Base-by-base conservation (phyloP, 2,888 invertebrate species). In the Scaptomyza parva region DNA sequence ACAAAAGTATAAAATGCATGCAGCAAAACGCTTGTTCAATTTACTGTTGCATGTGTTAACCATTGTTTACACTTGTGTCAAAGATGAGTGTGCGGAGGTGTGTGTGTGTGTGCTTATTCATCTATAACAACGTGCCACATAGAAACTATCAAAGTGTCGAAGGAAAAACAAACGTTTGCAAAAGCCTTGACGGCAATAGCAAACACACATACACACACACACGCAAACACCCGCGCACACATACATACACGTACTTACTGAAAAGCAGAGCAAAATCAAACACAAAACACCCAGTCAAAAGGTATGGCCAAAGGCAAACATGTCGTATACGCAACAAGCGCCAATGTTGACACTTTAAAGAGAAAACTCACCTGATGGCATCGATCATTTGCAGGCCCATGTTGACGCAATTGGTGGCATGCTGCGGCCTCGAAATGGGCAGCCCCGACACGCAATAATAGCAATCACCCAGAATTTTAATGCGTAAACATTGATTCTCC, bases 381-480 rank as follows among this genome's bases (percentile, higher is more conserved):
- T 98, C 97, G 76, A 98, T 98, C 98, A 98, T 98, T 91, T 97
- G 96, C 70, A 98, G 92, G 0, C 98, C 98, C 98, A 98, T 98
- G 85, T 97, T 96, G 88, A 98, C 98, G 89, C 98, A 98, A 92
- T 98, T 98, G 91, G 96, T 96, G 0, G 98, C 98, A 90, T 98
- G 98, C 92, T 97, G 97, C 0, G 98, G 98, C 59, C 98, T 93
- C 6, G 97, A 97, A 26, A 98, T 95, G 0, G 98, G 98, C 79
- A 98, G 93, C 0, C 98, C 98, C 0, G 97, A 97, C 8, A 98
- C 98, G 90, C 98, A 98, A 92, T 98, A 98, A 92, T 98, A 98
- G 90, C 98, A 98, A 91, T 98, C 98, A 0, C 98, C 98, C 6
- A 98, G 93, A 77, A 98, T 98, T 93, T 98, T 98, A 89, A 98